Conservation (phyloP, 2,888 invertebrate genomes). For the Morinoia aosen region DNA sequence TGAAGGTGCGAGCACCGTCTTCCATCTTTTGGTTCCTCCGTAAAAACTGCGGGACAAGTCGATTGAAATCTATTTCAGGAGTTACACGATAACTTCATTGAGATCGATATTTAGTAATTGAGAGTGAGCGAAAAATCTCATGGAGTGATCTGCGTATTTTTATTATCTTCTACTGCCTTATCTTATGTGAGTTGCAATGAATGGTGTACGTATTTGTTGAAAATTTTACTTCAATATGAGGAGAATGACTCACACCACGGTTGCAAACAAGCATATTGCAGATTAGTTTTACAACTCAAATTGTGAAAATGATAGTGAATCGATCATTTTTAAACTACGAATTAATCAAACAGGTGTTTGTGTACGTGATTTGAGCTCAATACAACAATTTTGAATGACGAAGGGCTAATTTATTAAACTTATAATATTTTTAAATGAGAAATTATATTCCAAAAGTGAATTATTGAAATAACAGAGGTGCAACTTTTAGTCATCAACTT, state of each 20-base stretch:
- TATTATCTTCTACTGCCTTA: background rate
- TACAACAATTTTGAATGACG: too few species aligned
- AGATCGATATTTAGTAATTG: background rate
- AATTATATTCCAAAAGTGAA: background rate
- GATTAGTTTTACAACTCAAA: background rate
- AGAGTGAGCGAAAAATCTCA: background rate
- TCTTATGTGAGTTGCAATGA: background rate
- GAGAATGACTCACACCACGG: background rate
- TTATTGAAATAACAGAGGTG: background rate
- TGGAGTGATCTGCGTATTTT: background rate
- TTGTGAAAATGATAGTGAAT: too few species aligned
- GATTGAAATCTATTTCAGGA: background rate
- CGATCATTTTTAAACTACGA: too few species aligned
- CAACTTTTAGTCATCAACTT: background rate
- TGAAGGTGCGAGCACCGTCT: background rate
- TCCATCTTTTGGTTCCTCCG: background rate
- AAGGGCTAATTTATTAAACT: background rate
- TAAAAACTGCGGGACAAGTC: background rate
- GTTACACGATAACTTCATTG: background rate
- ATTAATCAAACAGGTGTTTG: background rate
- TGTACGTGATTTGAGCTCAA: background rate
- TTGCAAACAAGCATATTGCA: background rate
- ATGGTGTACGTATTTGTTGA: too few species aligned
- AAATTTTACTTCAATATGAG: background rate
- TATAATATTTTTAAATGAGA: background rate